Evolutionary conservation across 64 coral and sea anemone genomes (phyloP), one percentile per base, ranked within the genome.

Genomic region (Cladopsammia gracilis): DNA sequence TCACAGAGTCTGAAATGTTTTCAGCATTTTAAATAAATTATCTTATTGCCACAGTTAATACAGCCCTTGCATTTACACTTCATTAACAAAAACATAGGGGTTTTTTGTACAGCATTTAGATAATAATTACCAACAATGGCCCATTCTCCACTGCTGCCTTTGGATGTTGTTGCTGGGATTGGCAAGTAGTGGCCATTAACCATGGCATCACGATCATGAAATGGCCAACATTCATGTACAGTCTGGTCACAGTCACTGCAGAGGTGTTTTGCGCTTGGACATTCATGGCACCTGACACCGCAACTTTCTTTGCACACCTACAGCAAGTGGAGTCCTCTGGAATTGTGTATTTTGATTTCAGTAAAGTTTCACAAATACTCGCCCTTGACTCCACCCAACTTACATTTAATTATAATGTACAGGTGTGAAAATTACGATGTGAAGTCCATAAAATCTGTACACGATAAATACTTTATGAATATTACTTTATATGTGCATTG

Each of bases 101-200:
- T n/a, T n/a, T n/a, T n/a, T n/a, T n/a, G n/a, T n/a, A n/a, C n/a
- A n/a, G n/a, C n/a, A n/a, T n/a, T n/a, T n/a, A n/a, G n/a, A n/a
- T n/a, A n/a, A n/a, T n/a, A n/a, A n/a, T n/a, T n/a, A n/a, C 70
- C 70, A 44, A 73, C 70, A 44, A 34, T 44, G 7, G 14, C 6
- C 70, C 70, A 73, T 3, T 73, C 25, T 46, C n/a, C 70, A 73
- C 13, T 26, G 43, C 70, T 73, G 42, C 70, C 15, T 25, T 45
- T 44, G 6, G 70, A 13, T 5, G 70, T 73, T 73, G 70, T 73
- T 73, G 24, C 25, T 9, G 70, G 24, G 4, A 73, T 73, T 25
- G 70, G 70, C 6, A 73, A 42, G 15, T 73, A 73, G 70, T 43
- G 25, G 10, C 24, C 70, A 73, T 73, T 73, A 73, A 73, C 70